These are phyloP conservation scores for Eristalis pertinax DNA, from an alignment of 2,888 invertebrate genomes.

Conservation along the genomic window DNA sequence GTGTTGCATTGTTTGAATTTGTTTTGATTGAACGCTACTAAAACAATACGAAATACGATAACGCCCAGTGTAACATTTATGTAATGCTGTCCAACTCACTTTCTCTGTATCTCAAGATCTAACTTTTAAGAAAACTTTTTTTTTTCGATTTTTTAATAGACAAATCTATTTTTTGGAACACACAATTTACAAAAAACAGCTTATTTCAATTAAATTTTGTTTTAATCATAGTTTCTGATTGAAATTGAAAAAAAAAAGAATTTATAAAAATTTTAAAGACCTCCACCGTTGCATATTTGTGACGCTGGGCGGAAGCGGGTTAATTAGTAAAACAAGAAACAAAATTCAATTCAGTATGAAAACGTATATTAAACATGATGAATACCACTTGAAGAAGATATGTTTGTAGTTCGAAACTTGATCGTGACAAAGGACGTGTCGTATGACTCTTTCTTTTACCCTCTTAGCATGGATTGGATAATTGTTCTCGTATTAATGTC, in stretches of 20 bases:
- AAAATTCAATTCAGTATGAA: slow-evolving; percentile 13
- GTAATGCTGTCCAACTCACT: slow-evolving; percentile 74
- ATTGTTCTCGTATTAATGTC: background rate
- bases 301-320: slow-evolving; percentile 80
- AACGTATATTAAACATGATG: background rate
- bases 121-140: slow-evolving; percentile 52
- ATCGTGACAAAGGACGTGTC: background rate
- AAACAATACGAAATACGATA: slow-evolving; percentile 62
- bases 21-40: slow-evolving; percentile 18
- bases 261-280: slow-evolving; percentile 46
- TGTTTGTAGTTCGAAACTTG: slow-evolving; percentile 45
- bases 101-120: slow-evolving; percentile 57
- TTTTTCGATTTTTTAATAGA: slow-evolving; percentile 54
- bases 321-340: slow-evolving; percentile 61
- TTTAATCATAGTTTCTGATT: background rate
- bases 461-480: background rate
- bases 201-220: background rate
- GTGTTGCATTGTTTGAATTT: slow-evolving; percentile 26
- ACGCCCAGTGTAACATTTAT: slow-evolving; percentile 80
- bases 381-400: slow-evolving; percentile 37
- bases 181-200: slow-evolving; percentile 50
- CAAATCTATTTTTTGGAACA: slow-evolving; percentile 65
- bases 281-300: slow-evolving; percentile 77
- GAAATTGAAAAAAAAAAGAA: slow-evolving; percentile 10
- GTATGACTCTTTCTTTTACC: background rate